Base-by-base conservation (phyloP, 1,140 invertebrate species). In the Oedothorax gibbosus region DNA sequence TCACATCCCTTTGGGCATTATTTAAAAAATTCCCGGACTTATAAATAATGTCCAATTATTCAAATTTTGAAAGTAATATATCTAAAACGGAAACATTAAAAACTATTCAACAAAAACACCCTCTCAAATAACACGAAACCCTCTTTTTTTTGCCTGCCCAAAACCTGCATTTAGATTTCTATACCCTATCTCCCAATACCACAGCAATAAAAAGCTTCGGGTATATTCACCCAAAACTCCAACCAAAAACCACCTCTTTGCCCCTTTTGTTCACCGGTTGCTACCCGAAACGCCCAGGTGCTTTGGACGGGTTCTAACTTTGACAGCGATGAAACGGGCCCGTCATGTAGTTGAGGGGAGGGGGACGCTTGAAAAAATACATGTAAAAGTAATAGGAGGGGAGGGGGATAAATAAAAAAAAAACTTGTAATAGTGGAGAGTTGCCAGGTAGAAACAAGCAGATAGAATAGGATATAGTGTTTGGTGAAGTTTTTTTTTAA, bases 391-490 rank as follows among this genome's bases (percentile, higher is more conserved):
- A 64, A 71, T 53, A 69, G n/a, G 12, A 62, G 56, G 50, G 15
- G 51, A 35, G 21, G 21, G 6, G 71, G 56, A 35, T 56, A 6
- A 35, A 35, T 35, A 35, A 35, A 35, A 35, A n/a, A 35, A 35
- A 35, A 2, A 35, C 35, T 12, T 18, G 68, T 71, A 71, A 62
- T 54, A 56, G 78, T 81, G 80, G 80, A 82, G 69, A 72, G 20
- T 73, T 82, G 80, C 80, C 80, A 82, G 73, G 50, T 81, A 71
- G 49, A 82, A 82, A 82, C 80, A 72, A 82, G 68, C 69, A 60
- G 80, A 82, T 82, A 68, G 80, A 71, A 54, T 82, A 71, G 80
- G 80, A 65, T 73, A 82, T 82, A 73, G 50, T 35, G 18, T 12
- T 14, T 35, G 57, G 72, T 12, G 35, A 71, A 18, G 56, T 14